Conservation (phyloP, 2,113 vertebrate genomes). For the Antennarius striatus region DNA sequence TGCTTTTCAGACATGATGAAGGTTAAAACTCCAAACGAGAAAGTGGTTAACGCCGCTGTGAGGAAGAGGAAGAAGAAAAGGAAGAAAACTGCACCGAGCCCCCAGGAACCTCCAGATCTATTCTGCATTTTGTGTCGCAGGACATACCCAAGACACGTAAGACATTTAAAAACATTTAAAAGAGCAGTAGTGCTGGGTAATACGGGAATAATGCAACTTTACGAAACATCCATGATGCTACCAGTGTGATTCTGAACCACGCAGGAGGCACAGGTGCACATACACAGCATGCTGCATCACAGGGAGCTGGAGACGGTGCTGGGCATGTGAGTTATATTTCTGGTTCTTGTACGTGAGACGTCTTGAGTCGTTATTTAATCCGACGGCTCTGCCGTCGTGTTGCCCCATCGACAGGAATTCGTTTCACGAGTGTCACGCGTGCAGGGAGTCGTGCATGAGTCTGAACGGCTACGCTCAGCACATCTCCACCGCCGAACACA, state of each 20-base stretch:
- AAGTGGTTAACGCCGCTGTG: neutral
- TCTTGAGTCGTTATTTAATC: too few relatives aligned
- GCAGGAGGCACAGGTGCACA: slow-evolving; percentile 63
- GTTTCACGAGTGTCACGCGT: slow-evolving; percentile 87
- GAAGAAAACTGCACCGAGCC: rapidly evolving
- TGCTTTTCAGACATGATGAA: slow-evolving; percentile 40
- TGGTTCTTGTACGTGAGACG: too few relatives aligned
- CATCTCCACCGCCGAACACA: slow-evolving; percentile 86
- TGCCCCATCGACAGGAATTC: slow-evolving; percentile 74
- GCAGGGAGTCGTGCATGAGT: slow-evolving; percentile 78
- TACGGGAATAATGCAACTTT: neutral
- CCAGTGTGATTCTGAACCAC: neutral
- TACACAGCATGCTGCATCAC: slow-evolving; percentile 71
- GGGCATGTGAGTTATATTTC: slow-evolving; percentile 56
- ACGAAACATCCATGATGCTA: neutral
- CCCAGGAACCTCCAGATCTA: rapidly evolving
- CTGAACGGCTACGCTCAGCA: slow-evolving; percentile 86
- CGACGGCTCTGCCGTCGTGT: neutral
- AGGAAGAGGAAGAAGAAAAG: neutral
- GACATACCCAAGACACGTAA: slow-evolving; percentile 6
- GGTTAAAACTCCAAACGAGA: neutral
- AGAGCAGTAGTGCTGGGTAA: too few relatives aligned
- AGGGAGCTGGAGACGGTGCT: slow-evolving; percentile 48
- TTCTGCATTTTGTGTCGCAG: slow-evolving; percentile 57
- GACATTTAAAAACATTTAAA: neutral